These are phyloP conservation scores for Sinocyclocheilus grahami DNA, from an alignment of 2,113 vertebrate species.

Conservation along the genomic window DNA sequence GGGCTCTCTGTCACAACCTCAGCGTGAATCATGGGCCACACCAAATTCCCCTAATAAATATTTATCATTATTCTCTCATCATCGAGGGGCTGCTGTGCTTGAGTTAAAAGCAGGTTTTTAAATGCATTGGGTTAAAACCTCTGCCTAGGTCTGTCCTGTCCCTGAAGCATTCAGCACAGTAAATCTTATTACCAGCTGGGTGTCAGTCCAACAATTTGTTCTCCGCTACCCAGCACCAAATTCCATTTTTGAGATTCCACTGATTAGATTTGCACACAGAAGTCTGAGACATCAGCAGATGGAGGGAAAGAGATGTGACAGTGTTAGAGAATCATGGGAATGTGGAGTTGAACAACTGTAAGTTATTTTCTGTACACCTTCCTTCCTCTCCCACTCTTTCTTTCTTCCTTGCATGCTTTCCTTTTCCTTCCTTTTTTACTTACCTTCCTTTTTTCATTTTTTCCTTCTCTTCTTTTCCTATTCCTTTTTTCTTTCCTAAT, in stretches of 20 bases:
- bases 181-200: constrained; percentile 80
- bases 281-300: constrained; percentile 73
- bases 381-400: not conserved
- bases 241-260: constrained; percentile 80
- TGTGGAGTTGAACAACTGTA: constrained; percentile 60
- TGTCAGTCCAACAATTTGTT: constrained; percentile 77
- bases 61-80: constrained; percentile 79
- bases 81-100: constrained; percentile 77
- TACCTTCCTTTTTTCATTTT: too few relatives aligned
- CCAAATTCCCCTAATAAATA: constrained; percentile 81
- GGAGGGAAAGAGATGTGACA: constrained; percentile 67
- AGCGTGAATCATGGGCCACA: constrained; percentile 72
- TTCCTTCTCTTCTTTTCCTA: too few relatives aligned
- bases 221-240: constrained; percentile 71
- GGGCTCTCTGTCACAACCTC: constrained; percentile 70
- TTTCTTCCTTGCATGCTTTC: not conserved
- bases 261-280: constrained; percentile 79
- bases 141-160: constrained; percentile 64
- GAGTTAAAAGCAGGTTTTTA: constrained; percentile 78
- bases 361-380: not conserved
- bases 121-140: constrained; percentile 81
- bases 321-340: constrained; percentile 67
- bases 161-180: constrained; percentile 75
- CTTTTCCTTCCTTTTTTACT: too few relatives aligned
- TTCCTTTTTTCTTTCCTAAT: not conserved